Conservation (phyloP, 2,797 vertebrate genomes). For the Stomatorhinus walkeri region DNA sequence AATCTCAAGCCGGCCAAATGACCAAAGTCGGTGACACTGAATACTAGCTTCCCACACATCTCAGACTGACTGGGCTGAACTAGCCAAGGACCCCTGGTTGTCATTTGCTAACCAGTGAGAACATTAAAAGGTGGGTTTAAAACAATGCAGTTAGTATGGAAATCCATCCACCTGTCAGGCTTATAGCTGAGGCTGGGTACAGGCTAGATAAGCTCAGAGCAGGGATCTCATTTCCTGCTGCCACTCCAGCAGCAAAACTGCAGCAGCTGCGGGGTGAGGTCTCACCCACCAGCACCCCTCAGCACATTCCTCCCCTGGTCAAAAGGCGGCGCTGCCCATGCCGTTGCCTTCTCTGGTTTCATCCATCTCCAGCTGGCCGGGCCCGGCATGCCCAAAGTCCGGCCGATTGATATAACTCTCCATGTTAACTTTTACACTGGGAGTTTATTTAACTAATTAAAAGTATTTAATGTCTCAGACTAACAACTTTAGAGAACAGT, state of each 20-base stretch:
- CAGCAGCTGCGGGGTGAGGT: conserved; percentile 49
- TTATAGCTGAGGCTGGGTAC: background rate
- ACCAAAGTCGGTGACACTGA: background rate
- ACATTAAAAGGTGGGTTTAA: background rate
- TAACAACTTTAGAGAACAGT: background rate
- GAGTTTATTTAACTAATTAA: background rate
- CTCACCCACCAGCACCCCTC: conserved; percentile 13
- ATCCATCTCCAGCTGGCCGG: background rate
- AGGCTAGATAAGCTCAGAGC: conserved; percentile 35
- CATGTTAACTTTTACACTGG: background rate
- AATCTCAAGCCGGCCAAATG: background rate
- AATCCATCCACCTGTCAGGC: background rate
- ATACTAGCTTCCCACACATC: background rate
- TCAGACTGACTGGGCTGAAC: background rate
- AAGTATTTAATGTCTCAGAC: background rate
- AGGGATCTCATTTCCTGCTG: conserved; percentile 44
- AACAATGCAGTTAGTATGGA: background rate
- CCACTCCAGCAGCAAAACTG: conserved; percentile 37
- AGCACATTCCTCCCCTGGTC: conserved; percentile 31
- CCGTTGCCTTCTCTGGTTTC: conserved; percentile 4
- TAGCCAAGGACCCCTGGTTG: background rate
- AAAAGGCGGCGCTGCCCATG: conserved; percentile 19
- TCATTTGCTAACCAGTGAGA: background rate
- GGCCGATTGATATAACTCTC: background rate
- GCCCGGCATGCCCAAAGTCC: background rate